Evolutionary conservation across 2,797 vertebrate species (phyloP).

Genomic region (Pristis pectinata): DNA sequence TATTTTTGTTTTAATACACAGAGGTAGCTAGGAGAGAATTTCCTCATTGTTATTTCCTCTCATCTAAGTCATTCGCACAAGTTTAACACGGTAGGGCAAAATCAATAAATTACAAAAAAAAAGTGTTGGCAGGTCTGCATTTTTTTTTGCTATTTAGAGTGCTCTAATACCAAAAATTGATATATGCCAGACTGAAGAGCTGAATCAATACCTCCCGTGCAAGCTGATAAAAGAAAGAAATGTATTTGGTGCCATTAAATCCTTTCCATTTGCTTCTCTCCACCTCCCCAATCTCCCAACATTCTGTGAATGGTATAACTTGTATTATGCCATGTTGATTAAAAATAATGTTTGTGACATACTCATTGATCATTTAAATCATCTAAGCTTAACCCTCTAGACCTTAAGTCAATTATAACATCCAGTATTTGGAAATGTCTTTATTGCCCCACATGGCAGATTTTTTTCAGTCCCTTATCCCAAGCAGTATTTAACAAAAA

Average conservation of each 20-base stretch:
- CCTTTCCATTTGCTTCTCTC: background rate
- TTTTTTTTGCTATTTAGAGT: background rate
- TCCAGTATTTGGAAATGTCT: background rate
- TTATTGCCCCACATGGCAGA: background rate
- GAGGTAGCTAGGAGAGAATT: background rate
- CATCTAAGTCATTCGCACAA: background rate
- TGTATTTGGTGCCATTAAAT: background rate
- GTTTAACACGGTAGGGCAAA: background rate
- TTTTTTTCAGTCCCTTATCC: background rate
- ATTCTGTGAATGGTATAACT: background rate
- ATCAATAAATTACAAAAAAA: slow-evolving; percentile 8
- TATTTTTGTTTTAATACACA: slow-evolving; percentile 5
- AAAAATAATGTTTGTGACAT: background rate
- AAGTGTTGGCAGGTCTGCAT: background rate
- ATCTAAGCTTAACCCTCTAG: no score
- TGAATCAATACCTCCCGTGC: background rate
- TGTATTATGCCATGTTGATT: background rate
- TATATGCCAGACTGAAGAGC: background rate
- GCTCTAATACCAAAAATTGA: background rate
- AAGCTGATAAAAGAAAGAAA: background rate
- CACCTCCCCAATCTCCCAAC: background rate
- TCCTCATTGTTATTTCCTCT: background rate
- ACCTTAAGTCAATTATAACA: background rate
- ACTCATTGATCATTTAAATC: background rate
- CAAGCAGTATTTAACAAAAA: background rate